Evolutionary conservation across 2,113 vertebrate genomes (phyloP).

Genomic region (Ictidomys tridecemlineatus): DNA sequence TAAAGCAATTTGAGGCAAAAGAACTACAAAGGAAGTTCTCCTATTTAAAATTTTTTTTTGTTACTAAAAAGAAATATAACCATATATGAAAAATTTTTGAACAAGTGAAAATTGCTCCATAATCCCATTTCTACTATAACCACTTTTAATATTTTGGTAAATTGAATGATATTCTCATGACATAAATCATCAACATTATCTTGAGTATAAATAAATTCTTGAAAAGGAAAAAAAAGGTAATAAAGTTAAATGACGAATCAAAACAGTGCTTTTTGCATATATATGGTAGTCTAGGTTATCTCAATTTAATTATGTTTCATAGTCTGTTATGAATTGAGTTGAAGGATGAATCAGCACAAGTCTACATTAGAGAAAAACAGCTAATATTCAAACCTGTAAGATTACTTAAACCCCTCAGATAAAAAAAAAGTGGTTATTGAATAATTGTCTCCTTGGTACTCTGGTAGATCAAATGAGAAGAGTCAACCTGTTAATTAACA

Average conservation of each 20-base stretch:
- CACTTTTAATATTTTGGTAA: too few relatives aligned
- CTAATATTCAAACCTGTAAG: constrained; percentile 9
- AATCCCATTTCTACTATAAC: too few relatives aligned
- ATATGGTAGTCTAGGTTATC: not conserved
- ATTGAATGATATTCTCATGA: too few relatives aligned
- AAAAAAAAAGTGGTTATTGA: not conserved
- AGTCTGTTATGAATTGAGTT: not conserved
- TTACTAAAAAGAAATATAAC: too few relatives aligned
- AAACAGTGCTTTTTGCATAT: not conserved
- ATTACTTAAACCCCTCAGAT: constrained; percentile 44
- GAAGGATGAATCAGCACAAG: not conserved
- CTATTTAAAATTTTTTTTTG: not conserved
- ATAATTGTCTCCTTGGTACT: not conserved
- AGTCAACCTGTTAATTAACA: not conserved
- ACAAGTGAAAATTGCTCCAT: too few relatives aligned
- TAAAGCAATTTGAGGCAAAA: not conserved
- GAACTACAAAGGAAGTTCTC: not conserved
- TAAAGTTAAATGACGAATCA: constrained; percentile 3
- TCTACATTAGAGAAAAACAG: not conserved
- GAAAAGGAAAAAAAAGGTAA: constrained; percentile 1
- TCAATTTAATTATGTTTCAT: constrained; percentile 27
- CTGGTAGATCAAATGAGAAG: not conserved
- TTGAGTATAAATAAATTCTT: too few relatives aligned
- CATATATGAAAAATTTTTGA: too few relatives aligned
- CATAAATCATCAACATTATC: too few relatives aligned